Conservation (phyloP, 2,113 vertebrate species). For the Ailurus styani region DNA sequence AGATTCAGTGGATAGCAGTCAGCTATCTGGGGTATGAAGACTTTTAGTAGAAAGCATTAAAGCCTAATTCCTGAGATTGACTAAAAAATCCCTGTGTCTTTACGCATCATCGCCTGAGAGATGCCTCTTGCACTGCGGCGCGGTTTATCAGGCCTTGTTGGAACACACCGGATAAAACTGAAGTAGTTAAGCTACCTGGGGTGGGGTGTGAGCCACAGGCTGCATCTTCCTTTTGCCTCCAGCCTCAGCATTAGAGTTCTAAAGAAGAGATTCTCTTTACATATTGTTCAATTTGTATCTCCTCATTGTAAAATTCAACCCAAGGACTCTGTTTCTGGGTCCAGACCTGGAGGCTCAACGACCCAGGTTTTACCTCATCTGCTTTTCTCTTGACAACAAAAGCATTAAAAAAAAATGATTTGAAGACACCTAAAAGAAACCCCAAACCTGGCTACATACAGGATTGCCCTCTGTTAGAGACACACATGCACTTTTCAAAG, state of each 20-base stretch:
- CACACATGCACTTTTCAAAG: neutral
- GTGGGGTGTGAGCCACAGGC: neutral
- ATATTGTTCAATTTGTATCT: constrained; percentile 44
- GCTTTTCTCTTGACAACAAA: constrained; percentile 30
- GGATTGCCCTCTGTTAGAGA: neutral
- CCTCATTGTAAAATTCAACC: neutral
- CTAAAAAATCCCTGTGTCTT: constrained; percentile 74
- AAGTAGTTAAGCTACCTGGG: constrained; percentile 19
- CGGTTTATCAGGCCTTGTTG: constrained; percentile 73
- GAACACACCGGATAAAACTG: constrained; percentile 58
- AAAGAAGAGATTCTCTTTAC: neutral
- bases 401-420: neutral
- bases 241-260: constrained; percentile 28
- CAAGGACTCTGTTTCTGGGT: neutral
- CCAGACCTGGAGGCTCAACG: constrained; percentile 2
- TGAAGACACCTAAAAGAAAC: neutral
- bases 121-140: neutral
- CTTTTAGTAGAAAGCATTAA: constrained; percentile 75
- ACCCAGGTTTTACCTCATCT: neutral
- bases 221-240: neutral
- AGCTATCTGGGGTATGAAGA: constrained; percentile 57
- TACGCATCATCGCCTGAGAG: constrained; percentile 55
- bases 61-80: constrained; percentile 79
- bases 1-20: constrained; percentile 48
- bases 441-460: neutral